Percentiles rank a stretch among this genome's conserved stretches.
Conservation (phyloP, 2,797 vertebrate genomes). For the Microctenopoma steveboyesi region DNA sequence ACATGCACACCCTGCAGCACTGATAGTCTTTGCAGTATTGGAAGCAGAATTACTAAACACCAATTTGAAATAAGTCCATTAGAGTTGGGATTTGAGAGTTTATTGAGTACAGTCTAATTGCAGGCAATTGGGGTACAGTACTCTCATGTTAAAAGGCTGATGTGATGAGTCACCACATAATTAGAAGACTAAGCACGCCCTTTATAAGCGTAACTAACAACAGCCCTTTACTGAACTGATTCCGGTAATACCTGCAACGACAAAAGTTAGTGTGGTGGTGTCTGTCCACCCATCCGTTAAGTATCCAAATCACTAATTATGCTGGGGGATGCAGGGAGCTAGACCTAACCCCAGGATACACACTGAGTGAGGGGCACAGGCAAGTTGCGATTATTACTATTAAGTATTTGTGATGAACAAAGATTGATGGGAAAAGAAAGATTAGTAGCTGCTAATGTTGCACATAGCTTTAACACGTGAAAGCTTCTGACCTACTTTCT, state of each 20-base stretch:
- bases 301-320: not conserved
- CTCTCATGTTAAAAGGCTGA: slow-evolving; percentile 5
- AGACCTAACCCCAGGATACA: not conserved
- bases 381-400: not conserved
- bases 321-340: not conserved
- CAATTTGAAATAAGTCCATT: not conserved
- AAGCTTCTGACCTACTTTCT: slow-evolving; percentile 4
- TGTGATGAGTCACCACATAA: slow-evolving; percentile 37
- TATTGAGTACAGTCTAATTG: slow-evolving; percentile 8
- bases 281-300: not conserved
- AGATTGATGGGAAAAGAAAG: no score
- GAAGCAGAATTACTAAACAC: not conserved
- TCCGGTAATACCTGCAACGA: not conserved
- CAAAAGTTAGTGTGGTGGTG: not conserved
- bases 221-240: not conserved
- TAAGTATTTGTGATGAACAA: not conserved
- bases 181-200: not conserved
- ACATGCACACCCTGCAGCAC: not conserved
- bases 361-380: not conserved
- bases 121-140: slow-evolving; percentile 10
- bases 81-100: not conserved
- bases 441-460: not conserved
- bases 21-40: not conserved
- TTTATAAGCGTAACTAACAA: not conserved
- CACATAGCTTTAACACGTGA: no score